phyloP scores from a whole-genome alignment of 92 coral and sea anemone species.

The Actinernus sp. region DNA sequence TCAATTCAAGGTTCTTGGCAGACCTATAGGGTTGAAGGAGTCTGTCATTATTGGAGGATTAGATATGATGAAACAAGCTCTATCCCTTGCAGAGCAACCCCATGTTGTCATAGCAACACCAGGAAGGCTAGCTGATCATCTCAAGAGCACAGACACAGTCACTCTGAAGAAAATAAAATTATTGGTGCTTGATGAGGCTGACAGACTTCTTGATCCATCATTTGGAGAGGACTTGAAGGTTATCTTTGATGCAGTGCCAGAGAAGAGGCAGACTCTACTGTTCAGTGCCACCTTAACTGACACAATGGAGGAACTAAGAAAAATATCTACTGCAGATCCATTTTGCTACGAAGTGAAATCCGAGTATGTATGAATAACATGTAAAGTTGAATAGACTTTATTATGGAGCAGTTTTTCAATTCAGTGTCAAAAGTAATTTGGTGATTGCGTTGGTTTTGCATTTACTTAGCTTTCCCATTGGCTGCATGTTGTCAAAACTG shows the following conservation, averaged over 20 bases:
- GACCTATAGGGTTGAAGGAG: conserved; percentile 87
- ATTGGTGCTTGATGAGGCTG: conserved; percentile 94
- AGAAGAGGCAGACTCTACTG: conserved; percentile 88
- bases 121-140: conserved; percentile 97
- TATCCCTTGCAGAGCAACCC: conserved; percentile 82
- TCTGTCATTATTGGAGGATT: conserved; percentile 91
- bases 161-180: conserved; percentile 77
- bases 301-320: conserved; percentile 84
- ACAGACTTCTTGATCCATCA: conserved; percentile 91
- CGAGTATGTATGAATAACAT: conserved; percentile 93
- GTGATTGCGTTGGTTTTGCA: too few relatives aligned
- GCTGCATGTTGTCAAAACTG: too few relatives aligned
- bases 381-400: too few relatives aligned
- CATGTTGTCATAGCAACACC: conserved; percentile 99
- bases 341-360: conserved; percentile 90
- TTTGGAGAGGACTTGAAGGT: conserved; percentile 91
- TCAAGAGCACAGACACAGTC: conserved; percentile 93
- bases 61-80: conserved; percentile 98
- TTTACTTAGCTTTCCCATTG: too few relatives aligned
- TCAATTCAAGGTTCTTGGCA: conserved; percentile 94
- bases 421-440: too few relatives aligned
- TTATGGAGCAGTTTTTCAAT: too few relatives aligned
- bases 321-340: conserved; percentile 80
- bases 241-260: conserved; percentile 85
- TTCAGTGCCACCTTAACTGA: conserved; percentile 98